Evolutionary conservation across 2,797 vertebrate species (phyloP), one percentile per base, ranked within the genome.

Genomic region (Alfaro cultratus): DNA sequence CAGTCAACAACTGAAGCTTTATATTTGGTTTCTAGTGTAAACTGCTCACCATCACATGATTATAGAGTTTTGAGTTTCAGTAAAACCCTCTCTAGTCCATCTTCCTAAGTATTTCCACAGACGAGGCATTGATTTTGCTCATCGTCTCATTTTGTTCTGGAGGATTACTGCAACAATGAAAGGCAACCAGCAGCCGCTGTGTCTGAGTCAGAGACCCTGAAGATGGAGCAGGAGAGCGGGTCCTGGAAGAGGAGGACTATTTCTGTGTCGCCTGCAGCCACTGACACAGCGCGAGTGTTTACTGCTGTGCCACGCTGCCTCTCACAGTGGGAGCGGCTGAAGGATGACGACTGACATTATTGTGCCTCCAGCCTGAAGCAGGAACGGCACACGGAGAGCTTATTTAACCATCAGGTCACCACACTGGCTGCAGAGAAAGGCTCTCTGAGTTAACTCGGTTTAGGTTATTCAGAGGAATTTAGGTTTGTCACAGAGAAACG

Each of bases 231-330:
- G 77, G 80, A 89, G 81, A 88, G 88, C 82, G 21, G 86, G 89
- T 88, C 92, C 88, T 87, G 85, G 75, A 89, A 93, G 91, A 91
- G 60, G 85, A 91, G 88, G 89, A 91, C 93, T 95, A 93, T 95
- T 96, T 95, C 86, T 91, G 94, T 90, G 91, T 94, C 86, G 93
- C 95, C 94, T 82, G 89, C 87, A 93, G 95, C 92, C 91, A 92
- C 87, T 92, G 93, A 95, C 94, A 93, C 92, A 92, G 91, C n/a
- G 92, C 90, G 71, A 92, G 92, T 95, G 93, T 95, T 95, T 93
- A 94, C 88, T 94, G 90, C 93, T 90, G 93, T 91, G 94, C 92
- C 91, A 92, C 80, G 89, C 91, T 87, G 88, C 91, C 91, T 90
- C 93, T 93, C 93, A 87, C 91, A 84, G 88, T 89, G 88, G 93